Evolutionary conservation across 2,113 vertebrate species (phyloP), one percentile per base, ranked within the genome.

Genomic region (Thalassoma bifasciatum): DNA sequence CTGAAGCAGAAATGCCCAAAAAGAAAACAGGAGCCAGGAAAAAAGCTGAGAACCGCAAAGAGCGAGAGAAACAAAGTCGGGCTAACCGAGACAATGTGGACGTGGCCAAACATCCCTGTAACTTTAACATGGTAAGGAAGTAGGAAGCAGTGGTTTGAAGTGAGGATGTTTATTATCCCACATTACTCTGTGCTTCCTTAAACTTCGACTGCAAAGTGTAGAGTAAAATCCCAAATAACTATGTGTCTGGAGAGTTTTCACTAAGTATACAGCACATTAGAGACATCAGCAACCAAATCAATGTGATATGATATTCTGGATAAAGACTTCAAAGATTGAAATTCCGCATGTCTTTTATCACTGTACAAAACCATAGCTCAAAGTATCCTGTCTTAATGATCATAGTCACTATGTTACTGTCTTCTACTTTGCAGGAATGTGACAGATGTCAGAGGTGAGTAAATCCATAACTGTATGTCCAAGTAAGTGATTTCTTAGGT

Each of bases 11-110:
- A 51, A 99, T 99, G 98, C 97, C 98, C 5, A 99, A 99, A 59
- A 99, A 99, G 88, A 99, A 99, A 94, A 99, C 98, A 0, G 98
- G 98, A 0, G 98, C 98, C 0, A 94, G 98, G 17, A 99, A 99
- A 89, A 99, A 99, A 87, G 97, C 97, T 0, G 98, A 99, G 84
- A 99, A 81, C 74, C 96, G 98, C 0, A 96, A 96, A 71, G 97
- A 98, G 66, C 95, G 98, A 26, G 98, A 99, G 78, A 99, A 98
- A 75, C 97, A 98, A 75, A 95, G 66, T 34, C 93, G 96, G 70
- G 97, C 97, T 19, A 96, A 95, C 26, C 91, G 95, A 74, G 94
- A 94, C 23, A 92, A 94, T 61, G 88, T 99, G 0, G 97, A 99
- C 73, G 90, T 99, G 88, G 98, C 98, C 7, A 99, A 98, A 89